These are phyloP conservation scores for Chionis minor DNA, from an alignment of 2,113 vertebrate species.

Conservation along the genomic window DNA sequence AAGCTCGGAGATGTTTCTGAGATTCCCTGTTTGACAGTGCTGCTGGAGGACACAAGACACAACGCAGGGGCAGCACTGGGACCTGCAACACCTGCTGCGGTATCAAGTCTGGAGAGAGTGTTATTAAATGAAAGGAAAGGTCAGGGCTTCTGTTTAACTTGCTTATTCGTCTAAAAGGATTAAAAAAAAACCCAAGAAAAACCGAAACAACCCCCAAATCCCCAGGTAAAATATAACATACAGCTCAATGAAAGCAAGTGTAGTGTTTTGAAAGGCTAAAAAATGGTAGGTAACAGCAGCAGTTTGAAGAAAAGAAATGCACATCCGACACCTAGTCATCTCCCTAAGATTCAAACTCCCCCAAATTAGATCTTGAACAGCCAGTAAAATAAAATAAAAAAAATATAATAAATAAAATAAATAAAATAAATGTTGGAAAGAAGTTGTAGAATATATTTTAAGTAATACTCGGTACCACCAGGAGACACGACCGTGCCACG, in stretches of 20 bases:
- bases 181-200: neutral
- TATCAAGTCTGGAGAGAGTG: neutral
- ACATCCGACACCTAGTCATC: fast-evolving
- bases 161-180: neutral
- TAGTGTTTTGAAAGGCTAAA: neutral
- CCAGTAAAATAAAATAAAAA: neutral
- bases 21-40: neutral
- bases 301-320: neutral
- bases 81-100: neutral
- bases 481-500: neutral
- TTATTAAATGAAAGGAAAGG: neutral
- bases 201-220: neutral
- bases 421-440: neutral
- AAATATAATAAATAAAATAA: neutral
- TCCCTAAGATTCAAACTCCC: neutral
- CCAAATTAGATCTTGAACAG: neutral
- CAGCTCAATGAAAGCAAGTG: neutral
- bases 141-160: neutral
- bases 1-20: neutral
- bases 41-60: neutral
- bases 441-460: neutral
- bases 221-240: neutral
- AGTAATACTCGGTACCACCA: neutral
- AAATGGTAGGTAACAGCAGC: neutral
- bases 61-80: neutral